These are phyloP conservation scores for Eudasyphora cyanicolor DNA, from an alignment of 2,888 invertebrate species.

Conservation along the genomic window DNA sequence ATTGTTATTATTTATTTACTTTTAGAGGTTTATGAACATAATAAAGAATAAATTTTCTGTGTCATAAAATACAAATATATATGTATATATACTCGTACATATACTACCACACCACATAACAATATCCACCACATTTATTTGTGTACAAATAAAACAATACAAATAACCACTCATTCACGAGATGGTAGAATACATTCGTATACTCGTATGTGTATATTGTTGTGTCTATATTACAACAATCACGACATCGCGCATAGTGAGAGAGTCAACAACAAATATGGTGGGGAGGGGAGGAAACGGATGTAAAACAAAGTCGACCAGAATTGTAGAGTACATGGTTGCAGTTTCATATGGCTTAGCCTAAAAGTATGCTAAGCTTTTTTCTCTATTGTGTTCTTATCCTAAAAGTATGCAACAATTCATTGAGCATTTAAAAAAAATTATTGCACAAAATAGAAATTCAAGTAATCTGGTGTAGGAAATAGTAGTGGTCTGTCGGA, in stretches of 20 bases:
- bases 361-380: slow-evolving; percentile 6
- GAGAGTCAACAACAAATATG: not conserved
- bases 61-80: slow-evolving; percentile 44
- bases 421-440: no score
- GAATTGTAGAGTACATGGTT: not conserved
- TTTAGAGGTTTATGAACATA: slow-evolving; percentile 56
- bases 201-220: not conserved
- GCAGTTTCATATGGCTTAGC: no score
- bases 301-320: not conserved
- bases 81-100: not conserved
- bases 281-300: not conserved
- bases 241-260: not conserved
- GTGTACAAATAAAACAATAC: not conserved
- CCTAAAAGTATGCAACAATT: not conserved
- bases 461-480: no score
- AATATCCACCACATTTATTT: not conserved
- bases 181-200: not conserved
- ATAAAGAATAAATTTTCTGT: slow-evolving; percentile 54
- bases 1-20: slow-evolving; percentile 62
- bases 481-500: no score
- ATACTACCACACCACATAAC: not conserved
- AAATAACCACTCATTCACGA: no score
- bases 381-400: not conserved
- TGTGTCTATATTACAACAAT: not conserved
- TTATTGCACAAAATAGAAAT: no score